A percentile compares a stretch with the other conserved stretches of the same genome.
Evolutionary conservation across 2,113 vertebrate genomes (phyloP).

Genomic region (Pipa parva): DNA sequence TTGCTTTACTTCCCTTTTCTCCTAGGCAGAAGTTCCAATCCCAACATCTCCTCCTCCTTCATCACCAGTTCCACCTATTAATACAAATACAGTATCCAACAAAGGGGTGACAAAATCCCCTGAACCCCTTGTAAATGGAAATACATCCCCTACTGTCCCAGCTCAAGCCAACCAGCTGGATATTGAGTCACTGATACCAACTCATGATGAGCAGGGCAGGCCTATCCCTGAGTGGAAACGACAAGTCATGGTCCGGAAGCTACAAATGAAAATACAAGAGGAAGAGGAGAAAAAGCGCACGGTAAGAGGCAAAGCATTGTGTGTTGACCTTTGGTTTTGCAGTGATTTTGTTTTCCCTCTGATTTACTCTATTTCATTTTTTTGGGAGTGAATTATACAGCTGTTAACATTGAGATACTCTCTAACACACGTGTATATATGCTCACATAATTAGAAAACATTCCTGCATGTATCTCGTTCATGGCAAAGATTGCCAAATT

Average conservation of each 20-base stretch:
- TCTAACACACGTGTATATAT: too few relatives aligned
- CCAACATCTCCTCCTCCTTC: constrained; percentile 52
- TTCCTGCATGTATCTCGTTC: too few relatives aligned
- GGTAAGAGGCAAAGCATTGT: constrained; percentile 58
- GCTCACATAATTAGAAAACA: too few relatives aligned
- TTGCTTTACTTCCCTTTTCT: not conserved
- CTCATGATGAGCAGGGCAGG: constrained; percentile 83
- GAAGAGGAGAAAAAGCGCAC: constrained; percentile 87
- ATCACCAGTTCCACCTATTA: constrained; percentile 58
- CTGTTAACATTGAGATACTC: too few relatives aligned
- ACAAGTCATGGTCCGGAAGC: constrained; percentile 91
- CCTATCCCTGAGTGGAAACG: constrained; percentile 90
- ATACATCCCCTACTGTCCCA: constrained; percentile 43
- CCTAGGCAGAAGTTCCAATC: constrained; percentile 18
- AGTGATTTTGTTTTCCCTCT: not conserved
- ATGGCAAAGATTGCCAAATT: too few relatives aligned
- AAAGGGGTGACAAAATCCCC: constrained; percentile 53
- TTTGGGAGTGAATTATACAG: too few relatives aligned
- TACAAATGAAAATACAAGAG: constrained; percentile 91
- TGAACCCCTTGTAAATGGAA: constrained; percentile 78
- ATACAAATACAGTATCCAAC: constrained; percentile 43
- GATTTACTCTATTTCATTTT: too few relatives aligned
- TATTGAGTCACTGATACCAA: constrained; percentile 80
- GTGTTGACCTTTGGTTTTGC: not conserved
- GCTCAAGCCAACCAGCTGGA: constrained; percentile 63